Base-by-base conservation (phyloP, 2,797 vertebrate species). In the Buceros bicornis region DNA sequence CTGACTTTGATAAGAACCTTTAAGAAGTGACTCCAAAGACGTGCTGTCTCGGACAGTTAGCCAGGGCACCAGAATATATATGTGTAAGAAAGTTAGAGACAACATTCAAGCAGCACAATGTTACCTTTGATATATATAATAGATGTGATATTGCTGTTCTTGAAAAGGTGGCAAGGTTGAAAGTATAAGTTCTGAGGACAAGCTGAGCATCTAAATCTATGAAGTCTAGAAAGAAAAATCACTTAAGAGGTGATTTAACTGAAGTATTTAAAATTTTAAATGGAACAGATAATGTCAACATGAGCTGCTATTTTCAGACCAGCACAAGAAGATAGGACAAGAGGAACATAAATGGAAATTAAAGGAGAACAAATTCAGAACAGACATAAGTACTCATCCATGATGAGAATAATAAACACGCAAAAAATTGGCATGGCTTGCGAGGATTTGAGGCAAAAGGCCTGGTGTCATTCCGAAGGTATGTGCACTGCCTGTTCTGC, bases 211-310 rank as follows among this genome's bases (percentile, higher is more conserved):
- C 92, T 94, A 84, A 86, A 96, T 96, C 79, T 92, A 53, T 81
- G 91, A 96, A 91, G 50, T 95, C 66, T 88, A 90, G 78, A 93
- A 95, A 96, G 89, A 94, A 95, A 97, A 96, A 93, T 87, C 69
- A 91, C 88, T 92, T 94, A 96, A 97, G 74, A 95, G 94, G 71
- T 96, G 92, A 96, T 97, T 97, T 93, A 97, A 95, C 97, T 97
- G 67, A 97, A 97, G 90, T 90, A 95, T 97, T 98, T 97, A 95
- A 97, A 94, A 81, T 94, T 95, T 97, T 97, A 97, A 97, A 95
- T 87, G 81, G 84, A 90, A 92, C 42, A 93, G 91, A 96, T 97
- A 98, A 93, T 97, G 96, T 97, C 95, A 97, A 97, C 91, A 95
- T 47, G 89, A 94, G 85, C 84, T 97, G 66, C 85, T 95, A 87